Percentiles rank a stretch among this genome's conserved stretches.
phyloP scores from a whole-genome alignment of 2,888 invertebrate genomes.

The Masnerella sp. region DNA sequence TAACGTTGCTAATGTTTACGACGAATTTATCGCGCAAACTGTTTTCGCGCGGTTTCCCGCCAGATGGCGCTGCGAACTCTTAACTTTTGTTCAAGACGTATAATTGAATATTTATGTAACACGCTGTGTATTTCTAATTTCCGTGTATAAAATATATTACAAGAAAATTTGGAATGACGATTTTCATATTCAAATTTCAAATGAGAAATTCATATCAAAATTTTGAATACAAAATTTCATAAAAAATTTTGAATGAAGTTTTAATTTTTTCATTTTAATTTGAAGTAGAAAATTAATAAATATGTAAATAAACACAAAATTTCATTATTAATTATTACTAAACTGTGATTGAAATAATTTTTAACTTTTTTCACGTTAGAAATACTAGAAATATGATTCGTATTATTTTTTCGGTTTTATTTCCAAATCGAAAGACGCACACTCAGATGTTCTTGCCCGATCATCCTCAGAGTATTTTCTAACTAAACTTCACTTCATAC shows the following conservation, averaged over 20 bases:
- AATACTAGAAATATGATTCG: conserved; percentile 9
- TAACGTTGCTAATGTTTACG: conserved; percentile 18
- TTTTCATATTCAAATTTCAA: background rate
- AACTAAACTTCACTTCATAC: conserved; percentile 21
- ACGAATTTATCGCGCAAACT: conserved; percentile 15
- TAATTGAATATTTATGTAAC: too few species aligned
- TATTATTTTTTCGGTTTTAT: conserved; percentile 21
- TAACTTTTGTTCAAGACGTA: too few species aligned
- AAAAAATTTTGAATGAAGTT: background rate
- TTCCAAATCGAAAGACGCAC: conserved; percentile 14
- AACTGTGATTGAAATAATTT: too few species aligned
- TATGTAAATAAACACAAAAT: background rate
- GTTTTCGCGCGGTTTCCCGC: conserved; percentile 1
- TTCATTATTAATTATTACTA: too few species aligned
- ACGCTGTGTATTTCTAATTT: too few species aligned
- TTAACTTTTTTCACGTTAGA: conserved; percentile 12
- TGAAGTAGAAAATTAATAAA: too few species aligned
- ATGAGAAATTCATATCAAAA: background rate
- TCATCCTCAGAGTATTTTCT: conserved; percentile 26
- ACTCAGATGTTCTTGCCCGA: conserved; percentile 12
- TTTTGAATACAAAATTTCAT: background rate
- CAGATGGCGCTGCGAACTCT: conserved; percentile 17
- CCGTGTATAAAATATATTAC: too few species aligned
- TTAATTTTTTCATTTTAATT: too few species aligned
- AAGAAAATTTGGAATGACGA: too few species aligned